Evolutionary conservation across 1,140 invertebrate genomes (phyloP).

Genomic region (Drosophila carrolli): DNA sequence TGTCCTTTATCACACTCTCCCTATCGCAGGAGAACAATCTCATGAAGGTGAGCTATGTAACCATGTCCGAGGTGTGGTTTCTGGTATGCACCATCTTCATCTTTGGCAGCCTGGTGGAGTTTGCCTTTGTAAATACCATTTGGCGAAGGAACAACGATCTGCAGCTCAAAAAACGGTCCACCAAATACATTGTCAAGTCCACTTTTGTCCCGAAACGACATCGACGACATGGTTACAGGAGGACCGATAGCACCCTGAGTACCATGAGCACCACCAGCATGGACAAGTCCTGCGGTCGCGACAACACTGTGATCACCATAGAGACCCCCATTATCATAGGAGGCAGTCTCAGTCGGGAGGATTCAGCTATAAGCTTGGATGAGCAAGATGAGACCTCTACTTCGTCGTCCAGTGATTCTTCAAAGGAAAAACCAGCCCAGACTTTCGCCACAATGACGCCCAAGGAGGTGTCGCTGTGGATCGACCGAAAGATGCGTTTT

Average conservation of each 20-base stretch:
- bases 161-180: conserved; percentile 92
- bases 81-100: conserved; percentile 93
- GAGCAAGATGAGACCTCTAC: conserved; percentile 48
- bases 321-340: conserved; percentile 70
- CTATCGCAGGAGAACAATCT: conserved; percentile 90
- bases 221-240: conserved; percentile 84
- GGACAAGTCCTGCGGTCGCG: conserved; percentile 50
- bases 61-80: conserved; percentile 95
- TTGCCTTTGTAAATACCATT: conserved; percentile 95
- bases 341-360: conserved; percentile 45
- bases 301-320: conserved; percentile 68
- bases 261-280: conserved; percentile 86
- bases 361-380: conserved; percentile 60
- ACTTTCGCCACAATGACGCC: conserved; percentile 91
- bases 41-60: conserved; percentile 94
- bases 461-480: conserved; percentile 93
- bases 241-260: conserved; percentile 84
- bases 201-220: conserved; percentile 90
- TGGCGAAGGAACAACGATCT: conserved; percentile 93
- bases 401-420: conserved; percentile 30
- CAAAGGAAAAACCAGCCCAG: conserved; percentile 50
- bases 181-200: conserved; percentile 93
- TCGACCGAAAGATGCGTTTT: conserved; percentile 91
- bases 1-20: conserved; percentile 94
- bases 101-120: conserved; percentile 94